Evolutionary conservation across 2,113 vertebrate genomes (phyloP).

Genomic region (Plectropomus leopardus): DNA sequence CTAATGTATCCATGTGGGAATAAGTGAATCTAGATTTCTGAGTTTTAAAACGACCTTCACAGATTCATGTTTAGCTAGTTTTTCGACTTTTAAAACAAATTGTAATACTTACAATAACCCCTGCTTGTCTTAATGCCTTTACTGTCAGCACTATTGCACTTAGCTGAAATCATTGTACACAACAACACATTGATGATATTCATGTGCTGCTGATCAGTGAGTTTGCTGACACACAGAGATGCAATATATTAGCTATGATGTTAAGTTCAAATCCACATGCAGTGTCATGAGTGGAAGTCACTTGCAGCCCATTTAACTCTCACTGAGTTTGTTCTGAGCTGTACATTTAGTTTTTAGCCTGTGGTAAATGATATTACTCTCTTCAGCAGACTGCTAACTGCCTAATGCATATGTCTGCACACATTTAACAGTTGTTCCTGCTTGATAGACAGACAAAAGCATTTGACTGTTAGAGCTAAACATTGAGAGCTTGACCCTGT

Average conservation of each 20-base stretch:
- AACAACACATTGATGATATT: background rate
- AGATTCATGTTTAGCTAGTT: too few relatives aligned
- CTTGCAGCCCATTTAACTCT: background rate
- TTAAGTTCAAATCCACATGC: background rate
- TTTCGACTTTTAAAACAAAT: too few relatives aligned
- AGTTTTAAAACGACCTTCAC: too few relatives aligned
- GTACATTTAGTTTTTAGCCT: background rate
- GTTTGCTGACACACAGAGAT: background rate
- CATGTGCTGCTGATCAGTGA: background rate
- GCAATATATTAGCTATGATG: background rate
- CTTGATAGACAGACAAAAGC: too few relatives aligned
- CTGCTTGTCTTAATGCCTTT: background rate
- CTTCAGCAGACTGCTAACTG: background rate
- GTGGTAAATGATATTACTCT: background rate
- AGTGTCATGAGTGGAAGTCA: background rate
- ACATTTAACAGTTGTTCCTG: background rate
- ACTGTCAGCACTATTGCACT: background rate
- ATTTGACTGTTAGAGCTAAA: background rate
- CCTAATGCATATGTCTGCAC: background rate
- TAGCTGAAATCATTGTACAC: background rate
- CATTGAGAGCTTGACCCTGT: background rate
- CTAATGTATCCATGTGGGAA: too few relatives aligned
- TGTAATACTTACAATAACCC: too few relatives aligned
- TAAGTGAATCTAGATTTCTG: too few relatives aligned
- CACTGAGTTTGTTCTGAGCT: background rate